Base-by-base conservation (phyloP, 2,797 vertebrate species). In the Rhinogobio ventralis region DNA sequence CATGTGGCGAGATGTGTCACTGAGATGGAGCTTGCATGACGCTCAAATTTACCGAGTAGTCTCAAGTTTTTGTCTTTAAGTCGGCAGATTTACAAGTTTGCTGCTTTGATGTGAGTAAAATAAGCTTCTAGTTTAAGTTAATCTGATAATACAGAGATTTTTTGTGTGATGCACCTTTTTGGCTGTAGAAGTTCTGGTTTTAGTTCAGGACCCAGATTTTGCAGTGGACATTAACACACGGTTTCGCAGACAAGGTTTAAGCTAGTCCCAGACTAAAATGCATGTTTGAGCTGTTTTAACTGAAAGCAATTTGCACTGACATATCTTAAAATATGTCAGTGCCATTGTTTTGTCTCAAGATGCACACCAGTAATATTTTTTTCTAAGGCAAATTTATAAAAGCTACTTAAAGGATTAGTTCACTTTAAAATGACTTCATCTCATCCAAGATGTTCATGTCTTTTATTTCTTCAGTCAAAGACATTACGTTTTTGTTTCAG, bases 1-100 rank as follows among this genome's bases (percentile, higher is more conserved):
- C 72, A 46, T 82, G 82, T 53, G 51, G 82, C 78, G 64, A 79
- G 86, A 80, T 69, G 30, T 84, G 74, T 82, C 66, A 74, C 84
- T 86, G 67, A 60, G 57, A 84, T 49, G 20, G 71, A 72, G 46
- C 45, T 76, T 76, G 76, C n/a, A 3, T 78, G 55, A 82, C 71
- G 51, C 30, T 72, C 28, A 55, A 33, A 83, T 53, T 86, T 84
- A 57, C 74, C 66, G 46, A 6, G n/a, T 57, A 39, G 7, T 20
- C 81, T 74, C 17, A 28, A 20, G 8, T 81, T 25, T 80, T 67
- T 51, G 60, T 19, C 60, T 64, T 33, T 49, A 79, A 51, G 20
- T 51, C 5, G 46, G 23, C 46, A 68, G 23, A 69, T 53, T 53
- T 69, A 55, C 8, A 64, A 20, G 25, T 55, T 19, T 39, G 2